A percentile compares a stretch with the other conserved stretches of the same genome.
Evolutionary conservation across 2,888 invertebrate genomes (phyloP).

Genomic region (Drosophila heteroneura): DNA sequence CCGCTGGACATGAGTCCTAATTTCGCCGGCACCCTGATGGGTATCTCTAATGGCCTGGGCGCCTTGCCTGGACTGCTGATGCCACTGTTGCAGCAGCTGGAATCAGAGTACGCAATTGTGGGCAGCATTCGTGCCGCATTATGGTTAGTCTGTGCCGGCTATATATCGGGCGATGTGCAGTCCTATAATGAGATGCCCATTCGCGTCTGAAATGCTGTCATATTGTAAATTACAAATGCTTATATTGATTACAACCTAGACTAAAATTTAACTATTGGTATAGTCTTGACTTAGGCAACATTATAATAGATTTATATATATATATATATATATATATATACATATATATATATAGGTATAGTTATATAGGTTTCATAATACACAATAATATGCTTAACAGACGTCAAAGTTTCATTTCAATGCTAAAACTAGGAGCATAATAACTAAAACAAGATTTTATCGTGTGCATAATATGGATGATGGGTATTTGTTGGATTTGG

Average conservation of each 20-base stretch:
- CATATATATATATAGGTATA: constrained; percentile 6
- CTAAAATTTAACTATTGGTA: constrained; percentile 39
- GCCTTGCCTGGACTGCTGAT: constrained; percentile 89
- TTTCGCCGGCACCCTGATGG: constrained; percentile 89
- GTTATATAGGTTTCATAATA: constrained; percentile 15
- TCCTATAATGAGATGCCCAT: constrained; percentile 48
- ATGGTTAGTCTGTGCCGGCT: constrained; percentile 60
- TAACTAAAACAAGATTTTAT: constrained; percentile 67
- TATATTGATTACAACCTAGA: constrained; percentile 35
- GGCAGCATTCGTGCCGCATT: constrained; percentile 82
- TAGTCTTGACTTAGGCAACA: constrained; percentile 31
- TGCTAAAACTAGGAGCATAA: constrained; percentile 61
- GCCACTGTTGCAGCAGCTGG: constrained; percentile 85
- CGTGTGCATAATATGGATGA: constrained; percentile 55
- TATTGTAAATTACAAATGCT: constrained; percentile 25
- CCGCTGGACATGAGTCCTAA: constrained; percentile 89
- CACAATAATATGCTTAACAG: constrained; percentile 26
- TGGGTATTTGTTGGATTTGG: constrained; percentile 14
- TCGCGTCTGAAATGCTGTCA: background rate
- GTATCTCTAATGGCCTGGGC: constrained; percentile 89
- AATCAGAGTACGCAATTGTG: constrained; percentile 85
- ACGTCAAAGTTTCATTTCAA: constrained; percentile 26
- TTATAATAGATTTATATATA: constrained; percentile 23
- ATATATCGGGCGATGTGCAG: constrained; percentile 66
- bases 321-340: background rate